Conservation (phyloP, 2,113 vertebrate species). For the Leptobrachium leishanense region DNA sequence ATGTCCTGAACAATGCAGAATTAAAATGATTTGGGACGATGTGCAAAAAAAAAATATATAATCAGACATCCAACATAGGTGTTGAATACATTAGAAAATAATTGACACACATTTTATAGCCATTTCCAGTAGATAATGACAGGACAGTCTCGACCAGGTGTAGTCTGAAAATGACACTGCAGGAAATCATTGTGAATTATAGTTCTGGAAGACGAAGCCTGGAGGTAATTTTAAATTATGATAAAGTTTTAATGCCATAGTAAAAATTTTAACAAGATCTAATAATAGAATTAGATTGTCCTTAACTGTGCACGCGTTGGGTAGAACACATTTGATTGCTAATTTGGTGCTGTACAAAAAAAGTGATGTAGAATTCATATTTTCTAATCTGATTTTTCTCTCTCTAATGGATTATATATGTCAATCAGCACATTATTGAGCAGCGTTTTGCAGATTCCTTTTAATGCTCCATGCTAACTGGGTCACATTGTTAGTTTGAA, state of each 20-base stretch:
- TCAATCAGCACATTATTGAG: too few species aligned
- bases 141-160: slow-evolving; percentile 33
- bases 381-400: neutral
- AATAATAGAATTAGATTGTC: slow-evolving; percentile 31
- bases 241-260: slow-evolving; percentile 34
- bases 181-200: slow-evolving; percentile 41
- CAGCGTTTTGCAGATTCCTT: too few species aligned
- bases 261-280: slow-evolving; percentile 38
- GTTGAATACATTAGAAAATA: slow-evolving; percentile 46
- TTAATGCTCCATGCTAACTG: too few species aligned
- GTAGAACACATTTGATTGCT: neutral
- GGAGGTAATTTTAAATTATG: slow-evolving; percentile 22
- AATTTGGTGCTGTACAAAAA: too few species aligned
- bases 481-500: too few species aligned
- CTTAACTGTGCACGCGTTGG: neutral
- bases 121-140: slow-evolving; percentile 40
- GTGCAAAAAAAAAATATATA: slow-evolving; percentile 6
- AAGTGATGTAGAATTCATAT: neutral
- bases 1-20: slow-evolving; percentile 28
- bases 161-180: slow-evolving; percentile 42
- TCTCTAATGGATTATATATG: too few species aligned
- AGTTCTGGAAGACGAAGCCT: slow-evolving; percentile 29
- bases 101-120: slow-evolving; percentile 46
- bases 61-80: slow-evolving; percentile 32
- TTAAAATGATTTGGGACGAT: slow-evolving; percentile 41